Evolutionary conservation across 2,888 invertebrate species (phyloP), one percentile per base, ranked within the genome.

Genomic region (Eristalis intricaria): DNA sequence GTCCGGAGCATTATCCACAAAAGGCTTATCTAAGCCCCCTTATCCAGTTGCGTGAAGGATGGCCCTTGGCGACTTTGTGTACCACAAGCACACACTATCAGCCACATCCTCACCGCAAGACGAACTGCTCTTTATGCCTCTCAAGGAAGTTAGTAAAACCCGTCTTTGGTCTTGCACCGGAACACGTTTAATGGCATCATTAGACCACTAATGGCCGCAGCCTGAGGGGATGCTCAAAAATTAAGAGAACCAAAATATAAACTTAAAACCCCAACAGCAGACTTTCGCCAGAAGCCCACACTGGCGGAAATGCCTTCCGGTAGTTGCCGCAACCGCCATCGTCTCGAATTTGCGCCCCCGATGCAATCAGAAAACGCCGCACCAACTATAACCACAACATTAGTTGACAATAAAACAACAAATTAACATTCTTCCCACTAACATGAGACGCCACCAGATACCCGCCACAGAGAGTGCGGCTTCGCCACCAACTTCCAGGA

Each of bases 371-470:
- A 70, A 75, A 84, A 74, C 64, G 75, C 76, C 63, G 50, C 78
- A 71, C 56, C 66, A 79, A 71, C 82, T 82, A 79, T 86, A 79
- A 75, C 86, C 82, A 71, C 86, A 82, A 63, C 82, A 86, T 82
- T 86, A 86, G 82, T 66, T 82, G 86, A 82, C 86, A 82, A 86
- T 86, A 86, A 86, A 86, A 86, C 86, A 82, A 86, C 82, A 86
- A 86, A 86, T 86, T 82, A 86, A 82, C 78, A 86, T 86, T 86
- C 82, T 75, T 82, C 78, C 78, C 78, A 70, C 78, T 66, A 78
- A 79, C 69, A 75, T 32, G 74, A 78, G 71, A 86, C 75, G 63
- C 82, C 74, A 82, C 74, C 78, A 68, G 71, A 78, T 82, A 78
- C 65, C 61, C 63, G 43, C 40, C 29, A 58, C 66, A 40, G 68